Evolutionary conservation across 2,888 invertebrate genomes (phyloP).

Genomic region (Hypercompe scribonia): DNA sequence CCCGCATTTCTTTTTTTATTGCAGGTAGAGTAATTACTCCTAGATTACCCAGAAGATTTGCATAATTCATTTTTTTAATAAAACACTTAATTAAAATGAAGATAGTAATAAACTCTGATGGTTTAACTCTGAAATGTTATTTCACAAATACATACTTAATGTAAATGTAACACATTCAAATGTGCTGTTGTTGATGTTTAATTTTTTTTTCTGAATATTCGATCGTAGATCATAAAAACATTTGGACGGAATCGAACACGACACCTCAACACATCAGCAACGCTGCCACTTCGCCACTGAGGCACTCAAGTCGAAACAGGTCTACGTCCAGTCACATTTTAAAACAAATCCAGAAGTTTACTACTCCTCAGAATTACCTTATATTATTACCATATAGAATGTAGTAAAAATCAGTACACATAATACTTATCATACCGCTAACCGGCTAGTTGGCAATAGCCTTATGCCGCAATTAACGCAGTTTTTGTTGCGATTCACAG

Average conservation of each 20-base stretch:
- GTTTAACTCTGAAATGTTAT: neutral
- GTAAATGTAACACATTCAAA: too few relatives aligned
- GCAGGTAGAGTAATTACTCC: neutral
- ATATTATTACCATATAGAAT: neutral
- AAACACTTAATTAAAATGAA: neutral
- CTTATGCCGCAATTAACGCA: conserved; percentile 11
- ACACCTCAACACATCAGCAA: too few relatives aligned
- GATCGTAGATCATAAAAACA: too few relatives aligned
- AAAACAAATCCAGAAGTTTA: neutral
- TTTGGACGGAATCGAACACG: too few relatives aligned
- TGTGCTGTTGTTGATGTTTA: too few relatives aligned
- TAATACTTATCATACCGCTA: neutral
- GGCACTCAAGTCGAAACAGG: neutral
- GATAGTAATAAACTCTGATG: neutral
- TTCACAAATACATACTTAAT: too few relatives aligned
- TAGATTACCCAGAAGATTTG: neutral
- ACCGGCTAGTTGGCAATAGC: neutral
- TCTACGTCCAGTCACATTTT: neutral
- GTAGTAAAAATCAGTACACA: neutral
- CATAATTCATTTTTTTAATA: neutral
- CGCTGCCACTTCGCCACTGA: too few relatives aligned
- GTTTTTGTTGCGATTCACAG: conserved; percentile 10
- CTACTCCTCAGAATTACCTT: neutral
- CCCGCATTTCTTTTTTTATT: neutral
- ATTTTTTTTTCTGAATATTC: too few relatives aligned